Evolutionary conservation across 2,113 vertebrate species (phyloP), one percentile per base, ranked within the genome.

Genomic region (Pelobates fuscus): DNA sequence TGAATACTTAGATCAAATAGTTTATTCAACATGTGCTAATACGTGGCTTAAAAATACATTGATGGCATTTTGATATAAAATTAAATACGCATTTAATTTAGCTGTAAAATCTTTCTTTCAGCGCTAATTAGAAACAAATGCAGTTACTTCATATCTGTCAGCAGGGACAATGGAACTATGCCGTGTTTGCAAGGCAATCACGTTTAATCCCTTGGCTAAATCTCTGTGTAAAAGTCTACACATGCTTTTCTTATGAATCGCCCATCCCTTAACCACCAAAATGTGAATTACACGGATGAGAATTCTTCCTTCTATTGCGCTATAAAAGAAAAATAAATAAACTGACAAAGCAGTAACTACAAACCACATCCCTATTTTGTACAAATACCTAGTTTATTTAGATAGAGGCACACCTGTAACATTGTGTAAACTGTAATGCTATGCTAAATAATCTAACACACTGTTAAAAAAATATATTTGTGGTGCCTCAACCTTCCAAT

Each of bases 201-300:
- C 58, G 82, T 84, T 82, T 84, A 74, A 78, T 84, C 79, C 68
- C 71, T 78, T 71, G 80, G 88, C 80, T 85, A 85, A 88, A 62
- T 71, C 65, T 0, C 30, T 83, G 66, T 70, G 55, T 64, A 83
- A 84, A 71, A 86, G 86, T 80, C 84, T 80, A 81, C 86, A 84
- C 76, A 88, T 83, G 77, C 87, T 88, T 87, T 87, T 65, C 76
- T 88, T 86, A 85, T 84, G 80, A 84, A 81, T 84, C 85, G 82
- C 83, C 85, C 86, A 81, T 84, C 81, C 80, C 77, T 83, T 74
- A 82, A 80, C 79, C 81, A 85, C 79, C 82, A 79, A 82, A 84
- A 82, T 80, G 78, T 80, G 81, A 82, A 59, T 79, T 76, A 67
- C 25, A 8, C 60, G 69, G 41, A 20, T 66, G 77, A 69, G 14